Percentiles rank a stretch among this genome's conserved stretches.
phyloP scores from a whole-genome alignment of 1,140 invertebrate genomes.

The Drosophila hydei region DNA sequence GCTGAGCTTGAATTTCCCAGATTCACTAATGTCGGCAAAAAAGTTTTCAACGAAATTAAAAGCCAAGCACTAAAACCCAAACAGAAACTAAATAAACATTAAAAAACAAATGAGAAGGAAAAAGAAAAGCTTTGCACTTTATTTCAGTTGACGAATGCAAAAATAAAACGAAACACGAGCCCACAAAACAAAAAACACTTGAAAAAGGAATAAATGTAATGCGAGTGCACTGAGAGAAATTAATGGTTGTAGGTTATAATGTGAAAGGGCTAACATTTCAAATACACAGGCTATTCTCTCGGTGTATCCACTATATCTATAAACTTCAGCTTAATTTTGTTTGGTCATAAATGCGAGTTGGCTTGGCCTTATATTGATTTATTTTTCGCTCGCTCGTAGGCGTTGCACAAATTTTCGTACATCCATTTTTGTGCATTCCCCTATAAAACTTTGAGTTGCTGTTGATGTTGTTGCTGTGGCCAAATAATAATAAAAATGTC shows the following conservation, averaged over 20 bases:
- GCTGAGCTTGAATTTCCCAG: constrained; percentile 28
- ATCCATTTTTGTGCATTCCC: constrained; percentile 35
- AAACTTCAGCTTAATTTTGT: constrained; percentile 19
- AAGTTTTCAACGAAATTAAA: constrained; percentile 57
- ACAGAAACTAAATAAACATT: constrained; percentile 30
- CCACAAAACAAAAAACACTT: constrained; percentile 16
- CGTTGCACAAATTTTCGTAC: constrained; percentile 53
- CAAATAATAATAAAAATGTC: constrained; percentile 39
- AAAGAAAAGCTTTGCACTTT: constrained; percentile 22
- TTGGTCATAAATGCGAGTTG: constrained; percentile 40
- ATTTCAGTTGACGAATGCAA: constrained; percentile 30
- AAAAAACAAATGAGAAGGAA: constrained; percentile 16
- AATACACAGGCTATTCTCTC: not conserved
- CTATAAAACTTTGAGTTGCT: constrained; percentile 5
- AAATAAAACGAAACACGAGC: constrained; percentile 31
- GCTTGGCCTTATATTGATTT: constrained; percentile 60
- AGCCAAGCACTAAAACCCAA: constrained; percentile 42
- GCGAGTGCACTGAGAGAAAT: not conserved
- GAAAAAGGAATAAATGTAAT: constrained; percentile 33
- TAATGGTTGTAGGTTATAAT: not conserved
- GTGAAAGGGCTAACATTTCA: not conserved
- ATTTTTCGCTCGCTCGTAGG: constrained; percentile 46
- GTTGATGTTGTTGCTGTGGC: constrained; percentile 21
- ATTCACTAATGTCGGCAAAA: constrained; percentile 37
- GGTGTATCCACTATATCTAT: not conserved